Conservation (phyloP, 2,113 vertebrate species). For the Redunca redunca region DNA sequence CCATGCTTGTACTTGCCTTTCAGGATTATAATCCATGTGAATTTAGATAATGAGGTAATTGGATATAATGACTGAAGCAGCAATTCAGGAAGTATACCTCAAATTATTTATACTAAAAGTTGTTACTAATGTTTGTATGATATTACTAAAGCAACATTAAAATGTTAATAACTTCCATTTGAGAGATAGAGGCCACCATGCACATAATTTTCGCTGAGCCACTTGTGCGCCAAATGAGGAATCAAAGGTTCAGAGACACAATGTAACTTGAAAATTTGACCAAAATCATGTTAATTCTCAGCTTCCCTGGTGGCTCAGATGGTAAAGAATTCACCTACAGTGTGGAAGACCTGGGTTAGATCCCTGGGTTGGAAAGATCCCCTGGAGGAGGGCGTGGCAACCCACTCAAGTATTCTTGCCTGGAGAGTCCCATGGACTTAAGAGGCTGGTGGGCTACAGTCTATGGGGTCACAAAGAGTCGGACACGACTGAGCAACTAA, state of each 20-base stretch:
- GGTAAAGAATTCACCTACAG: neutral
- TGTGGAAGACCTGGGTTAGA: neutral
- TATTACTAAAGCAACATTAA: slow-evolving; percentile 46
- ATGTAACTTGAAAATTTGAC: neutral
- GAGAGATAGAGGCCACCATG: neutral
- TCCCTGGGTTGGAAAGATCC: neutral
- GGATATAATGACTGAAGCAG: slow-evolving; percentile 43
- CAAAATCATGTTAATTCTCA: neutral
- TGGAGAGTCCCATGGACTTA: neutral
- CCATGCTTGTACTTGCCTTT: neutral
- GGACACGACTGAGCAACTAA: neutral
- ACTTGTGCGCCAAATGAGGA: neutral
- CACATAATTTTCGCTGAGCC: neutral
- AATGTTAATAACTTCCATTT: slow-evolving; percentile 59
- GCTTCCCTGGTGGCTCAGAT: neutral
- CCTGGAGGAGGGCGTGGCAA: neutral
- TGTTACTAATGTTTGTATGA: slow-evolving; percentile 13
- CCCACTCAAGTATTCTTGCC: neutral
- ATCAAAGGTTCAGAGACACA: neutral
- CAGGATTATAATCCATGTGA: slow-evolving; percentile 44
- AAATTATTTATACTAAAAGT: slow-evolving; percentile 64
- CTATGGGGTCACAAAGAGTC: neutral
- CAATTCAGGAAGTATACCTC: slow-evolving; percentile 45
- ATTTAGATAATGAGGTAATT: slow-evolving; percentile 68
- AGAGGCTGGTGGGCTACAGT: neutral